Percentiles rank a stretch among this genome's conserved stretches.
Conservation (phyloP, 23 tunicate species). For the Botrylloides violaceus region DNA sequence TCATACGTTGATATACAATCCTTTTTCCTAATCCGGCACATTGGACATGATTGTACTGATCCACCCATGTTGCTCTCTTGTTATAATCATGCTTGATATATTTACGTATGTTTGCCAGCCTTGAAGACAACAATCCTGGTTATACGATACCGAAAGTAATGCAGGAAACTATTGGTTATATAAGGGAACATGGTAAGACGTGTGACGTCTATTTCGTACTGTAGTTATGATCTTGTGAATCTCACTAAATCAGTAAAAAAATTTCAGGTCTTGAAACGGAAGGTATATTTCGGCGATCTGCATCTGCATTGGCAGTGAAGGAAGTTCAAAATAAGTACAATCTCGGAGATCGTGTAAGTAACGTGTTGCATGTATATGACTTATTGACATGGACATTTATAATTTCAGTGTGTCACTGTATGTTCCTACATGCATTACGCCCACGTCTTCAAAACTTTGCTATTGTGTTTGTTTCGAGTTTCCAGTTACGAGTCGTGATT, state of each 20-base stretch:
- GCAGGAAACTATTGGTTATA: conserved; percentile 56
- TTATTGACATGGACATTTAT: not conserved
- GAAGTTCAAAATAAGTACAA: conserved; percentile 65
- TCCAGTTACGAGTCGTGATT: too few species aligned
- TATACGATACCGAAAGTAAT: conserved; percentile 57
- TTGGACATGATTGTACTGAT: too few species aligned
- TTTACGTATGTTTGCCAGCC: conserved; percentile 20
- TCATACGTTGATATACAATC: too few species aligned
- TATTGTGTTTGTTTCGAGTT: too few species aligned
- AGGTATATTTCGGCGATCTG: conserved; percentile 78
- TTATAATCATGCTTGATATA: too few species aligned
- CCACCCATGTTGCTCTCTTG: too few species aligned
- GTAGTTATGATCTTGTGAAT: not conserved
- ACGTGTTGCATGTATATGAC: not conserved
- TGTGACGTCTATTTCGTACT: not conserved
- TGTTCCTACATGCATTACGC: too few species aligned
- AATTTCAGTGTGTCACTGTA: not conserved
- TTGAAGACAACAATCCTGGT: conserved; percentile 89
- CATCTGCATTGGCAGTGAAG: conserved; percentile 59
- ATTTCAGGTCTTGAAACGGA: conserved; percentile 51
- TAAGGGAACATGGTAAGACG: conserved; percentile 50
- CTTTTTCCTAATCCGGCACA: too few species aligned
- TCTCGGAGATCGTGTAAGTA: conserved; percentile 50
- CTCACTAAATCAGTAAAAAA: too few species aligned
- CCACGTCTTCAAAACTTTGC: too few species aligned